Base-by-base conservation (phyloP, 2,797 vertebrate genomes). In the Harpagifer antarcticus region DNA sequence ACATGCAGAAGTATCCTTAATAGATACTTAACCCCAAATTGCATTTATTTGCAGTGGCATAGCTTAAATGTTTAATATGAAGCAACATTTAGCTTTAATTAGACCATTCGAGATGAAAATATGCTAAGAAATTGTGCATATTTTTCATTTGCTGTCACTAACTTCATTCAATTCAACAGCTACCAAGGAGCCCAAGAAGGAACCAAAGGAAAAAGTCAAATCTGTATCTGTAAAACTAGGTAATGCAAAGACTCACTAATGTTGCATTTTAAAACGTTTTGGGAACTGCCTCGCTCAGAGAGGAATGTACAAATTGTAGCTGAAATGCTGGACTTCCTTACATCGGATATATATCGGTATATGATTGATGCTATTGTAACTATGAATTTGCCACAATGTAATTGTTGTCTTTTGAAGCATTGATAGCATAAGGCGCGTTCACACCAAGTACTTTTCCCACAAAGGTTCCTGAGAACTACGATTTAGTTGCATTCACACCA, bases 1-100 rank as follows among this genome's bases (percentile, higher is more conserved):
- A 37, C 33, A 37, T 8, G 33, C 33, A 8, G 33, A 37, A 37
- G 33, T 9, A 8, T 37, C 33, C 33, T 37, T 37, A 27, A 27
- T 65, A 92, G 90, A 87, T 1, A 12, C 68, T 33, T 64, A 17
- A 80, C 48, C 55, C 31, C 55, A 9, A 17, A 17, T 8, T 64
- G 4, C 33, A 1, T 10, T 40, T n/a, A 37, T 69, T 37, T 63
- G 10, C 7, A 50, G 14, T 49, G 56, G 42, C 13, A 37, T 37
- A 37, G 33, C 33, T 42, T 37, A 37, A 7, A 37, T 23, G 23
- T 67, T 53, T 31, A 17, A 27, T 63, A 4, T 37, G 2, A 44
- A 11, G 6, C 2, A 49, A 55, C 40, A 2, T 61, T 43, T 1
- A 55, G 31, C 1, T 37, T 62, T 9, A 37, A 37, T 37, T 37